Conservation (phyloP, 2,797 vertebrate species). For the Echiichthys vipera region DNA sequence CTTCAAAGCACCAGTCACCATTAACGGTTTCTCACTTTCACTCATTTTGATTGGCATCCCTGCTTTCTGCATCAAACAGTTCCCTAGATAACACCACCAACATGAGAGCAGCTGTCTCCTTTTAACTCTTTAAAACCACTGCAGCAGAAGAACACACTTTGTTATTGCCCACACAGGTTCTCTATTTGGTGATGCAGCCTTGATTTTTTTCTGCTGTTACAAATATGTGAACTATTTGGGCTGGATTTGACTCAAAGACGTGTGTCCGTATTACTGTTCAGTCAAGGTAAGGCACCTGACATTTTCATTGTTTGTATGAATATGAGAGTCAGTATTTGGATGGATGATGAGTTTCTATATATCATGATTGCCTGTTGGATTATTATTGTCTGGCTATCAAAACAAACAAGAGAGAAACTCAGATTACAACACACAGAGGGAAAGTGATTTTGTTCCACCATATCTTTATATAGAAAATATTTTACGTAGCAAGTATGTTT, state of each 20-base stretch:
- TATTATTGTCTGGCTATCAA: not conserved
- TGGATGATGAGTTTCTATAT: not conserved
- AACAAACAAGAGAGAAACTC: too few relatives aligned
- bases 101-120: not conserved
- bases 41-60: not conserved
- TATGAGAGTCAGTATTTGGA: not conserved
- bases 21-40: not conserved
- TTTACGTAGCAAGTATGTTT: too few relatives aligned
- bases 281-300: not conserved
- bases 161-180: not conserved
- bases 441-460: too few relatives aligned
- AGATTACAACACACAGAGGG: too few relatives aligned
- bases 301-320: not conserved
- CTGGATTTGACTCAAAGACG: not conserved
- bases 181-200: not conserved
- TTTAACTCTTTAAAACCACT: not conserved
- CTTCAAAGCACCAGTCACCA: not conserved
- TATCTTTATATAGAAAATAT: too few relatives aligned
- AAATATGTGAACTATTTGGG: constrained; percentile 14
- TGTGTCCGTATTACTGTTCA: not conserved
- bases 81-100: not conserved
- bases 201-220: constrained; percentile 11
- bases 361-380: not conserved
- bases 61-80: not conserved
- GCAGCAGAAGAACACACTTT: too few relatives aligned